Evolutionary conservation across 2,113 vertebrate species (phyloP), one percentile per base, ranked within the genome.

Genomic region (Pao palembangensis): DNA sequence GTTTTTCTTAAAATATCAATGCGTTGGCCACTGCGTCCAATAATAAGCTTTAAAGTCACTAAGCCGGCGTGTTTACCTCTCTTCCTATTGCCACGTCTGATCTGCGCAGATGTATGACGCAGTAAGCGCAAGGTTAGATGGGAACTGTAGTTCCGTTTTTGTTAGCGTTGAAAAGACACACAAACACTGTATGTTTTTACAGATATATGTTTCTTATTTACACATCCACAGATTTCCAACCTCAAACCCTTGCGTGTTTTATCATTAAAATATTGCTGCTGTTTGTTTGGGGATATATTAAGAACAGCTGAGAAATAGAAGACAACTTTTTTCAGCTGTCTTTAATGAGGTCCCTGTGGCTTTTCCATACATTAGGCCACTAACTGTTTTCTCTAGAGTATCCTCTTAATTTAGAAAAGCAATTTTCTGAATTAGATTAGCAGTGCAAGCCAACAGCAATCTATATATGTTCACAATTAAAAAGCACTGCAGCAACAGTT

Each of bases 91-190:
- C 80, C 88, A 88, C 61, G 80, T 89, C 88, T 88, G 76, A 71
- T 43, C 60, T 66, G 73, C 89, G 89, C 88, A 49, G 25, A 15
- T 3, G 23, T 18, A 81, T 90, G 84, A 82, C 85, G 86, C 83
- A 0, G 11, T 0, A 11, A 12, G 15, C 23, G 51, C 3, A 3
- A 23, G 0, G 84, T 18, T 19, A 82, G 49, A 6, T 90, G 88
- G 88, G 86, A 84, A 73, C 77, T 58, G 81, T 34, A 88, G 88
- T 88, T 14, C 3, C 15, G 6, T 44, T 11, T 44, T 50, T 50
- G 10, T 51, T 47, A 51, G 21, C 28, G 10, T 38, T 38, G 34
- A 11, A 38, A 2, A 38, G 34, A 38, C 8, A 11, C 1, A 38
- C 34, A 34, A 5, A 8, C 31, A 6, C 25, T 28, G 6, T 28